Conservation (phyloP, 2,888 invertebrate genomes). For the Beris morrisii region DNA sequence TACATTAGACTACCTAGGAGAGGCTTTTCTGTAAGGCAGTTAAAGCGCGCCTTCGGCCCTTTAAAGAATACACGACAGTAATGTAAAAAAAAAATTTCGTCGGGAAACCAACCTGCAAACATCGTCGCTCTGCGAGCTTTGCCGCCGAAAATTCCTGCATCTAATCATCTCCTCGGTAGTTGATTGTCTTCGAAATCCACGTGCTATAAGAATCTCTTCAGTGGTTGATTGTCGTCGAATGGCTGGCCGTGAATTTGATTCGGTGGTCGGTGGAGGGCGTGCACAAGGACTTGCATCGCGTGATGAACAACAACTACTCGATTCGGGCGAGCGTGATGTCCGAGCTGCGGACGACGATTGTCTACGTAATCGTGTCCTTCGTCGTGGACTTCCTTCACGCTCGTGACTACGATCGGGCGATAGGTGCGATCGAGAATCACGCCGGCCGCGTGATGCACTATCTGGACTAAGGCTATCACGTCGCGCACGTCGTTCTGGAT, state of each 20-base stretch:
- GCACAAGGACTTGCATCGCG: constrained; percentile 83
- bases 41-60: no score
- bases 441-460: constrained; percentile 74
- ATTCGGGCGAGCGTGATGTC: constrained; percentile 66
- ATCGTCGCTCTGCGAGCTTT: constrained; percentile 88
- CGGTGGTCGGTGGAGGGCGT: constrained; percentile 58
- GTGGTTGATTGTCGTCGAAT: constrained; percentile 87
- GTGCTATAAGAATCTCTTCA: constrained; percentile 86
- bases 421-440: constrained; percentile 76
- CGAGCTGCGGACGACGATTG: constrained; percentile 79
- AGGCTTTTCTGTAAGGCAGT: no score
- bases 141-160: constrained; percentile 86
- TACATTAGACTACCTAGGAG: no score
- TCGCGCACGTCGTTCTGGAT: constrained; percentile 70
- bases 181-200: constrained; percentile 86
- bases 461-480: constrained; percentile 89
- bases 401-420: constrained; percentile 82
- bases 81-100: not conserved
- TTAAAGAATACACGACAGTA: not conserved
- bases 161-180: constrained; percentile 93
- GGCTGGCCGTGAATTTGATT: constrained; percentile 68
- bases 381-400: constrained; percentile 76
- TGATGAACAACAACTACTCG: constrained; percentile 75
- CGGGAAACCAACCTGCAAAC: constrained; percentile 60
- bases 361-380: constrained; percentile 71